Evolutionary conservation across 2,888 invertebrate genomes (phyloP).

Genomic region (Himalopsyche anomala): DNA sequence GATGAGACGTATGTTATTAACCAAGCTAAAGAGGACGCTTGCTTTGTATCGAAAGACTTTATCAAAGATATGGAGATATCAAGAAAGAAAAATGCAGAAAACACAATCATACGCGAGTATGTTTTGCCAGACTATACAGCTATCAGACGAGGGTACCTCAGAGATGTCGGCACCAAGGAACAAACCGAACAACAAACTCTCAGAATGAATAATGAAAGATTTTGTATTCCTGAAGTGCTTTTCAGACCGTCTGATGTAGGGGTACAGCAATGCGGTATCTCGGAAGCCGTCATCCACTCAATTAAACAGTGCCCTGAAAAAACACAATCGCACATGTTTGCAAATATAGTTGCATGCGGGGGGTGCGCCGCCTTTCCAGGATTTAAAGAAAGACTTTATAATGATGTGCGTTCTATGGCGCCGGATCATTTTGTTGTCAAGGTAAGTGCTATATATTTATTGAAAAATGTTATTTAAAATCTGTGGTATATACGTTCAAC

Average conservation of each 20-base stretch:
- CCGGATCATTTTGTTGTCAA: slow-evolving; percentile 87
- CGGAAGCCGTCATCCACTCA: slow-evolving; percentile 89
- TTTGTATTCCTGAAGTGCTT: slow-evolving; percentile 94
- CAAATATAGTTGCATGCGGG: slow-evolving; percentile 91
- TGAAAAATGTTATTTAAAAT: background rate
- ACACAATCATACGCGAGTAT: slow-evolving; percentile 90
- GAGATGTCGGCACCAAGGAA: slow-evolving; percentile 71
- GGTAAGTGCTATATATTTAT: slow-evolving; percentile 72
- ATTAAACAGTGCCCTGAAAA: slow-evolving; percentile 86
- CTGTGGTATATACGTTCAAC: no score
- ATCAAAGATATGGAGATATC: slow-evolving; percentile 86
- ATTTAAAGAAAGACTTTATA: slow-evolving; percentile 85
- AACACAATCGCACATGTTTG: slow-evolving; percentile 85
- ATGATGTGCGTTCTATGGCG: slow-evolving; percentile 87
- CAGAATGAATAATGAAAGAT: slow-evolving; percentile 93
- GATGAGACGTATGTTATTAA: slow-evolving; percentile 99
- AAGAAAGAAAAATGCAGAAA: slow-evolving; percentile 77
- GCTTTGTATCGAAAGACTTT: slow-evolving; percentile 93
- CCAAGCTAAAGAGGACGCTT: slow-evolving; percentile 98
- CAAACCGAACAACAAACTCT: slow-evolving; percentile 84
- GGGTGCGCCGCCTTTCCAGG: slow-evolving; percentile 88
- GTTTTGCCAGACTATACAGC: slow-evolving; percentile 97
- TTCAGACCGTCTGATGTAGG: slow-evolving; percentile 97
- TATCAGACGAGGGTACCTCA: slow-evolving; percentile 85
- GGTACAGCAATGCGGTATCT: slow-evolving; percentile 92